Conservation (phyloP, 2,888 invertebrate species). For the Ernsta delagoae region DNA sequence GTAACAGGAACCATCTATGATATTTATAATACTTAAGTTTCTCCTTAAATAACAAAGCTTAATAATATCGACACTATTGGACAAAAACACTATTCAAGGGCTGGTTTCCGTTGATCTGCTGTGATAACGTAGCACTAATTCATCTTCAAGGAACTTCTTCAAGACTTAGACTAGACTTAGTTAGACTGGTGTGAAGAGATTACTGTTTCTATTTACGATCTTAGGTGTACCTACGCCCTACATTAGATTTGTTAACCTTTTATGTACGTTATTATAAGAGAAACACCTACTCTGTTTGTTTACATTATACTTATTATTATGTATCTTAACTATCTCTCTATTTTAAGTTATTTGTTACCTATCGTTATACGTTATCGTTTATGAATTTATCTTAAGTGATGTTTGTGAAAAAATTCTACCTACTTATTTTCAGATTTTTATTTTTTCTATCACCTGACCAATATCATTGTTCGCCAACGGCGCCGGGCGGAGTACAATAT, state of each 20-base stretch:
- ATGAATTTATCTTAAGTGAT: slow-evolving; percentile 72
- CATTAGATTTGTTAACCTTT: slow-evolving; percentile 78
- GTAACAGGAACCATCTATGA: no score
- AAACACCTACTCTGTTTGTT: slow-evolving; percentile 73
- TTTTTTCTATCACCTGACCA: slow-evolving; percentile 81
- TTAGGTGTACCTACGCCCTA: no score
- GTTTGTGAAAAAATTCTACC: slow-evolving; percentile 83
- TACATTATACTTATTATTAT: slow-evolving; percentile 65
- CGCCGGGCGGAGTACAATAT: slow-evolving; percentile 60
- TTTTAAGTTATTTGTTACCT: slow-evolving; percentile 72
- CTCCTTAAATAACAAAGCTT: neutral
- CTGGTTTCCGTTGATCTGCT: slow-evolving; percentile 75
- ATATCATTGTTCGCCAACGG: slow-evolving; percentile 71
- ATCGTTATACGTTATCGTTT: slow-evolving; percentile 73
- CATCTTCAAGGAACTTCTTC: slow-evolving; percentile 78
- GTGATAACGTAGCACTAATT: slow-evolving; percentile 82
- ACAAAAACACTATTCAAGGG: slow-evolving; percentile 39
- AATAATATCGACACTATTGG: neutral
- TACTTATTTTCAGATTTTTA: slow-evolving; percentile 85
- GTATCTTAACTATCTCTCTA: slow-evolving; percentile 50
- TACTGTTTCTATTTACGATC: slow-evolving; percentile 77
- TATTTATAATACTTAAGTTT: no score
- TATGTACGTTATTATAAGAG: slow-evolving; percentile 75
- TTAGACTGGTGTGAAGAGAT: slow-evolving; percentile 78
- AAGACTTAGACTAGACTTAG: no score